These are phyloP conservation scores for Solea senegalensis DNA, from an alignment of 2,113 vertebrate genomes.

Conservation along the genomic window DNA sequence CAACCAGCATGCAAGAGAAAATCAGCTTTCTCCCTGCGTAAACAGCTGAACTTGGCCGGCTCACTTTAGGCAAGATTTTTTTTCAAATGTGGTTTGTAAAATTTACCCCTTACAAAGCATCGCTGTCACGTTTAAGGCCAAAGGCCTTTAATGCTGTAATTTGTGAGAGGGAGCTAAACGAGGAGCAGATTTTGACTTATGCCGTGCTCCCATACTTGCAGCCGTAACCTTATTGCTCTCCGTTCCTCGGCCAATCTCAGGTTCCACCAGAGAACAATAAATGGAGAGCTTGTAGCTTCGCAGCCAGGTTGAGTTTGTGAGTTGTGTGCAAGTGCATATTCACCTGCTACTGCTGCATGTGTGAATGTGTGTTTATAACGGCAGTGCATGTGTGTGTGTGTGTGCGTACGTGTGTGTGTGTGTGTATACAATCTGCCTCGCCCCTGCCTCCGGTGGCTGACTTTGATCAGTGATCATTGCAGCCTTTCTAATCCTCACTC, in stretches of 20 bases:
- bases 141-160: conserved; percentile 17
- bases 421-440: conserved; percentile 72
- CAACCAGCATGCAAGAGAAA: conserved; percentile 54
- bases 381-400: neutral
- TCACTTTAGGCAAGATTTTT: conserved; percentile 38
- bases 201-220: conserved; percentile 24
- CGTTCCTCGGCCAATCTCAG: conserved; percentile 2
- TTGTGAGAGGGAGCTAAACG: neutral
- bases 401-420: conserved; percentile 26
- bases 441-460: conserved; percentile 78
- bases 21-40: conserved; percentile 35
- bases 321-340: conserved; percentile 54
- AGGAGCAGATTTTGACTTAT: conserved; percentile 29
- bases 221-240: conserved; percentile 18
- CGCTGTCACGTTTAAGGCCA: conserved; percentile 27
- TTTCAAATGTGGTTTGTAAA: conserved; percentile 33
- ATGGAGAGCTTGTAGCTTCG: conserved; percentile 30
- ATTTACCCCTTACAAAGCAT: conserved; percentile 23
- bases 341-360: conserved; percentile 51
- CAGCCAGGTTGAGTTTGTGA: conserved; percentile 35
- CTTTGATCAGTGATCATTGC: conserved; percentile 85
- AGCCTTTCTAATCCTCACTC: conserved; percentile 81
- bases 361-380: neutral
- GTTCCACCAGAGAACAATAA: conserved; percentile 19
- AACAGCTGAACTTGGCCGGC: conserved; percentile 44